These are phyloP conservation scores for Bubo blakistoni DNA, from an alignment of 2,113 vertebrate species.

Conservation along the genomic window DNA sequence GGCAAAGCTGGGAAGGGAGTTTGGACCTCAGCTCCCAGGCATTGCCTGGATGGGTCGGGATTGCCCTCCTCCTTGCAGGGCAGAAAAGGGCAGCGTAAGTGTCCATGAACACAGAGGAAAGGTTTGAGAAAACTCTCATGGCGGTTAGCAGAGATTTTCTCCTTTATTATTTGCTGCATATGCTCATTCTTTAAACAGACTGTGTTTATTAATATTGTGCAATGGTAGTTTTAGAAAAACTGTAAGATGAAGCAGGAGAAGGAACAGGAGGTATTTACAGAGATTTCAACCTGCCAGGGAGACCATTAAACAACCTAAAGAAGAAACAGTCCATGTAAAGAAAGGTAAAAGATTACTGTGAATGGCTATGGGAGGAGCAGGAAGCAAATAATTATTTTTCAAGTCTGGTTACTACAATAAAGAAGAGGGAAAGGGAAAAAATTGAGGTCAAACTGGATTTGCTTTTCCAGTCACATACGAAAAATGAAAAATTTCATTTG, in stretches of 20 bases:
- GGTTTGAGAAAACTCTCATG: neutral
- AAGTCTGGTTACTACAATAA: neutral
- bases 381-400: neutral
- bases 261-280: neutral
- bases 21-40: neutral
- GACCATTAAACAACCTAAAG: neutral
- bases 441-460: neutral
- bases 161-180: neutral
- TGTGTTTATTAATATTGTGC: neutral
- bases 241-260: neutral
- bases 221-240: neutral
- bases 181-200: neutral
- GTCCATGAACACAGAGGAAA: neutral
- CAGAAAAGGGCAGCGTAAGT: neutral
- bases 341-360: neutral
- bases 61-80: neutral
- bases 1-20: neutral
- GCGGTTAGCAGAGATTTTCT: neutral
- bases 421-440: neutral
- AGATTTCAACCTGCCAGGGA: neutral
- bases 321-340: neutral
- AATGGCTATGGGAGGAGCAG: neutral
- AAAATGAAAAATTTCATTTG: neutral
- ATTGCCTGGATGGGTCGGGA: rapidly evolving
- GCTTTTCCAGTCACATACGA: neutral